Percentiles rank a stretch among this genome's conserved stretches.
These are phyloP conservation scores for Pachyuromys duprasi DNA, from an alignment of 2,797 vertebrate species.

Conservation along the genomic window DNA sequence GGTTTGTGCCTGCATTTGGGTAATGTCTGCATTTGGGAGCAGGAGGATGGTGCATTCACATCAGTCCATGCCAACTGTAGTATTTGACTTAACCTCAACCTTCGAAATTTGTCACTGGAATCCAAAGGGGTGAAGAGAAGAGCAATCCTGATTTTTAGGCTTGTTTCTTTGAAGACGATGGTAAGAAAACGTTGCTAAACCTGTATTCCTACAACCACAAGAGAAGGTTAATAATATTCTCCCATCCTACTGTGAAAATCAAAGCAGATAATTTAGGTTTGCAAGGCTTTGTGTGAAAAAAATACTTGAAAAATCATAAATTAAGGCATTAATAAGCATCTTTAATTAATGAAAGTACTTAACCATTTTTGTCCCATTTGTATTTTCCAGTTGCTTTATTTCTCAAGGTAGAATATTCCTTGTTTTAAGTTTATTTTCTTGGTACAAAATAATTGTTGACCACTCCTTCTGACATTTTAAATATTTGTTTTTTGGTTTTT, in stretches of 20 bases:
- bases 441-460: background rate
- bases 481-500: background rate
- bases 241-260: constrained; percentile 26
- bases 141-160: background rate
- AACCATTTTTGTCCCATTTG: background rate
- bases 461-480: background rate
- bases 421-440: background rate
- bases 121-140: background rate
- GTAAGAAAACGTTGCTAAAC: background rate
- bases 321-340: background rate
- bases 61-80: background rate
- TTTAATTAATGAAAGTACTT: constrained; percentile 12
- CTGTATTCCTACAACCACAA: background rate
- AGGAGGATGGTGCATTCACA: background rate
- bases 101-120: background rate
- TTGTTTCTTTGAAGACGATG: background rate
- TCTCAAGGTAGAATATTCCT: background rate
- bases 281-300: background rate
- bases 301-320: constrained; percentile 33
- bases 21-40: background rate
- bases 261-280: constrained; percentile 31
- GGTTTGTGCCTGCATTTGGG: background rate
- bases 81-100: background rate
- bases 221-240: constrained; percentile 9
- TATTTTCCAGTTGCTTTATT: constrained; percentile 44